Percentiles rank a stretch among this genome's conserved stretches.
These are phyloP conservation scores for Aporrectodea caliginosa DNA, from an alignment of 1,140 invertebrate genomes.

Conservation along the genomic window DNA sequence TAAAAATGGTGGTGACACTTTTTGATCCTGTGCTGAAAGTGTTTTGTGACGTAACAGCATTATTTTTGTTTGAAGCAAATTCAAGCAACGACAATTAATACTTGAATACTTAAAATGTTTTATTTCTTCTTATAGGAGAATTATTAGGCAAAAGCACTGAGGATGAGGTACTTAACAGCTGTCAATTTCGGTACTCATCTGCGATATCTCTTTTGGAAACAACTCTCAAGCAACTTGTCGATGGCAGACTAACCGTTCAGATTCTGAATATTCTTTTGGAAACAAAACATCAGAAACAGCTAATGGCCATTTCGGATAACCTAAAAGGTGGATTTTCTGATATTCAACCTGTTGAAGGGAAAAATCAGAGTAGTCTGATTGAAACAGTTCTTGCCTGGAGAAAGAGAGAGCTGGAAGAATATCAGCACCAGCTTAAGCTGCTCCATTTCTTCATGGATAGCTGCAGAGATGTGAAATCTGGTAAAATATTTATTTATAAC, in stretches of 20 bases:
- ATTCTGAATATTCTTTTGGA: background rate
- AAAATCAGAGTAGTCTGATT: background rate
- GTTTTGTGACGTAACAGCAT: too few relatives aligned
- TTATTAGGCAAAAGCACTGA: too few relatives aligned
- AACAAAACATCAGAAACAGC: background rate
- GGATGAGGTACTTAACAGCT: too few relatives aligned
- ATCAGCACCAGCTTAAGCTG: background rate
- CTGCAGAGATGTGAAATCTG: background rate
- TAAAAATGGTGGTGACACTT: too few relatives aligned
- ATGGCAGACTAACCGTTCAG: background rate
- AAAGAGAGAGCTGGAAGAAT: background rate
- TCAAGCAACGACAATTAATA: too few relatives aligned
- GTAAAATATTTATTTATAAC: background rate
- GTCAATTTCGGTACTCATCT: too few relatives aligned
- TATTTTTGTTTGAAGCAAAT: too few relatives aligned
- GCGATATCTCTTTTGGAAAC: too few relatives aligned
- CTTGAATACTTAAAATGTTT: too few relatives aligned
- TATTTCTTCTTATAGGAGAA: too few relatives aligned
- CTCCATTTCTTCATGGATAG: background rate
- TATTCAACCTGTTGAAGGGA: background rate
- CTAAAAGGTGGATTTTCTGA: background rate
- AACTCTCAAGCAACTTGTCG: background rate
- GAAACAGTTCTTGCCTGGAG: background rate
- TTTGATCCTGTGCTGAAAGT: too few relatives aligned
- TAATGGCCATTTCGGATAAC: background rate